Base-by-base conservation (phyloP, 2,113 vertebrate species). In the Hymenochirus boettgeri region DNA sequence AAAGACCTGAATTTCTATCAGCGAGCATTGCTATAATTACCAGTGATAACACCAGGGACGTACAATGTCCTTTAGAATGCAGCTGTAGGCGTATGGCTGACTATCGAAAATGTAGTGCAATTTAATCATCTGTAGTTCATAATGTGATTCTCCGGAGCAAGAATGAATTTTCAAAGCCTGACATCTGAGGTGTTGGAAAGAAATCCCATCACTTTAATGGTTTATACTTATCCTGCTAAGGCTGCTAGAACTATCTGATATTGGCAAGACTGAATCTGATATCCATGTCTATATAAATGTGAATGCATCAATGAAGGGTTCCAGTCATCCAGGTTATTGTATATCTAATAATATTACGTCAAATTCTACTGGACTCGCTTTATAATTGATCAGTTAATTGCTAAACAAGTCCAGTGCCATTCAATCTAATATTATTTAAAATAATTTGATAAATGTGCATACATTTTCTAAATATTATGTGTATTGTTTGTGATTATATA, bases 61-160 rank as follows among this genome's bases (percentile, higher is more conserved):
- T 52, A 53, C 33, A 52, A 69, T 45, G 65, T 69, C 65, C 65
- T 69, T 69, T 69, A 60, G 56, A 69, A 60, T 53, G 57, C 65
- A 69, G 65, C 65, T 69, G 65, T 52, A 69, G 65, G 57, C 65
- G 47, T 35, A 57, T 51, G 57, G 48, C 65, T 59, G 47, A 52
- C 65, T 69, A 52, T 69, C 56, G 52, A 23, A 42, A 60, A 69
- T 60, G 47, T 52, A 59, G 46, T 53, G 48, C 47, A 53, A 57
- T 69, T 69, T 60, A 69, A 69, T 69, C 65, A 69, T 69, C 57
- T 69, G 65, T 60, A 69, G 56, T 69, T 69, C 56, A 69, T 69
- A 60, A 69, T 69, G 57, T 53, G 56, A 69, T 59, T 59, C 65
- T 60, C 46, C 56, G 24, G 46, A 69, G 65, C 65, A 69, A 60